Evolutionary conservation across 2,113 vertebrate genomes (phyloP).

Genomic region (Eretmochelys imbricata): DNA sequence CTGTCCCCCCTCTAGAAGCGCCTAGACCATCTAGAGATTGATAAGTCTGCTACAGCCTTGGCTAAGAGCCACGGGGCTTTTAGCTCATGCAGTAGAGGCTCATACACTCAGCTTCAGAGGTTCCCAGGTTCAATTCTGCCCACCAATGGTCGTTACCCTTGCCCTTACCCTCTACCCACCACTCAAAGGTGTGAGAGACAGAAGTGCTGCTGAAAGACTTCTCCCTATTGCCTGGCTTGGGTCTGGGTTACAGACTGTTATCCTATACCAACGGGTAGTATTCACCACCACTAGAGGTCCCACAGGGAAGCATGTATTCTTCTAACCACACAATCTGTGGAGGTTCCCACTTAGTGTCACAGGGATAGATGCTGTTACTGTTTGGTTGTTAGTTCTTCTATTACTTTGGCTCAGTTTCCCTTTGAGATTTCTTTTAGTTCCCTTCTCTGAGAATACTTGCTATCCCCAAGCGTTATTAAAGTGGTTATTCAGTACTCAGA

Average conservation of each 20-base stretch:
- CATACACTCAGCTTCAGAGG: no score
- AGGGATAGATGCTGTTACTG: neutral
- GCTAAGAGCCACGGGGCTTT: no score
- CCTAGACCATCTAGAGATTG: no score
- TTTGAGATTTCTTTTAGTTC: neutral
- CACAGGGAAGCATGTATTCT: neutral
- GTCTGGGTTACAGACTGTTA: neutral
- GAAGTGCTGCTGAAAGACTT: neutral
- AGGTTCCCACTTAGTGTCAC: neutral
- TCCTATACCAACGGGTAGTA: neutral
- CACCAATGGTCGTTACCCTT: no score
- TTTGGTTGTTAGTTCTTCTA: neutral
- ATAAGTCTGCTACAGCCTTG: no score
- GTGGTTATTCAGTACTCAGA: neutral
- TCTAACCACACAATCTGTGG: neutral
- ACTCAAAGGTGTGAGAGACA: neutral
- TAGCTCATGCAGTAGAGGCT: no score
- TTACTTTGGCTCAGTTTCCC: neutral
- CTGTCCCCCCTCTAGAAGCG: no score
- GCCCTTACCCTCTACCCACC: neutral
- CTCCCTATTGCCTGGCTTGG: neutral
- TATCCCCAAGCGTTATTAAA: neutral
- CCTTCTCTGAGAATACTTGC: neutral
- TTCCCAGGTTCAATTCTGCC: no score
- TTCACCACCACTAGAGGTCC: neutral